Percentiles rank a stretch among this genome's conserved stretches.
Evolutionary conservation across 2,797 vertebrate genomes (phyloP).

Genomic region (Pitangus sulphuratus): DNA sequence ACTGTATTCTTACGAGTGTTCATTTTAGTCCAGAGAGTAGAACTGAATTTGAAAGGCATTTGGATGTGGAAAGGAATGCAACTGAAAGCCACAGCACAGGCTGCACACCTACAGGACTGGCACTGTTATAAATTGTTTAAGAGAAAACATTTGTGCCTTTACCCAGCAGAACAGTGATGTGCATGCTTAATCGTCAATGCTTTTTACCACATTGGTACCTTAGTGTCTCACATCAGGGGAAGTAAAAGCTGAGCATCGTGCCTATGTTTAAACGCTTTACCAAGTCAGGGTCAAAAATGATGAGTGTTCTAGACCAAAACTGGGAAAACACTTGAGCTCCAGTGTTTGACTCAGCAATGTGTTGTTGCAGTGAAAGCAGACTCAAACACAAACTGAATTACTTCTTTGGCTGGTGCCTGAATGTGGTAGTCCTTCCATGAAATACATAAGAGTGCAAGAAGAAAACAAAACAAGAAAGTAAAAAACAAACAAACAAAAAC

Average conservation of each 20-base stretch:
- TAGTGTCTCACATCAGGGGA: neutral
- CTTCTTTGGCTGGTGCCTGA: neutral
- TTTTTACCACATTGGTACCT: neutral
- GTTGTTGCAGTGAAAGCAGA: neutral
- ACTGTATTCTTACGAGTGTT: accelerated
- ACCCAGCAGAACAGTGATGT: neutral
- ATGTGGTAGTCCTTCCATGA: neutral
- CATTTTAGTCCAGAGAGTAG: neutral
- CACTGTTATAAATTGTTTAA: neutral
- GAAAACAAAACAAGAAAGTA: neutral
- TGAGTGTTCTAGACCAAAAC: neutral
- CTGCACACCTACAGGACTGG: neutral
- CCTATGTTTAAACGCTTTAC: neutral
- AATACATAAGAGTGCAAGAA: neutral
- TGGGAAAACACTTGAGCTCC: neutral
- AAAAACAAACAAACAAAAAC: accelerated
- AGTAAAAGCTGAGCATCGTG: neutral
- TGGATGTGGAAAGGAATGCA: neutral
- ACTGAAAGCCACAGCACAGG: neutral
- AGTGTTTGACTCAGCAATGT: neutral
- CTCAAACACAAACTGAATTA: neutral
- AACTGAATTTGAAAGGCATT: constrained; percentile 3
- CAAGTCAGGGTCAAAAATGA: neutral
- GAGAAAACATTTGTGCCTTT: neutral
- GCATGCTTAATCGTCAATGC: neutral